Conservation (phyloP, 2,888 invertebrate species). For the Macrophya annulata region DNA sequence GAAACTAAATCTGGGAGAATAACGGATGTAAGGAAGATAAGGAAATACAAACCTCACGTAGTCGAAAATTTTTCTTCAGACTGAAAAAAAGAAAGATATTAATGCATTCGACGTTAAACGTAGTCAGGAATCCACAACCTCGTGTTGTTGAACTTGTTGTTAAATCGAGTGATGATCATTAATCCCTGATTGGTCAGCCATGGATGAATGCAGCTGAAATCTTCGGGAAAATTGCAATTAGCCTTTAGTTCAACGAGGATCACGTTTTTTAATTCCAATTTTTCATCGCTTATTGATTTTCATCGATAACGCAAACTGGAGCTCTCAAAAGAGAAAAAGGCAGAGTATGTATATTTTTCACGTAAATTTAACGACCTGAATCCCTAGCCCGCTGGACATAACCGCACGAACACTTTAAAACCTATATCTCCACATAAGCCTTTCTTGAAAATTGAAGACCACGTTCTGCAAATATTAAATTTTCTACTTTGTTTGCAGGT, state of each 20-base stretch:
- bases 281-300: neutral
- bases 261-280: neutral
- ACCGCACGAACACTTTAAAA: too few relatives aligned
- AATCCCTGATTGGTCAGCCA: neutral
- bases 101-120: neutral
- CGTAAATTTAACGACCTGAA: neutral
- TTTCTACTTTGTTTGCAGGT: neutral
- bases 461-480: slow-evolving; percentile 2
- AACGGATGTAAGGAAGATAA: neutral
- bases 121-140: neutral
- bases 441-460: neutral
- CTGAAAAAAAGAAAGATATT: neutral
- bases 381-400: neutral
- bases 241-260: neutral
- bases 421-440: too few relatives aligned
- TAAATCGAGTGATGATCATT: neutral
- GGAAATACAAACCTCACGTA: neutral
- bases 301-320: neutral
- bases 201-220: neutral
- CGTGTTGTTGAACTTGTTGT: neutral
- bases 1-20: neutral
- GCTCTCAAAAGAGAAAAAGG: slow-evolving; percentile 12
- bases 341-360: slow-evolving; percentile 26
- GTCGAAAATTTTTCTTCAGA: neutral
- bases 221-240: neutral